Percentiles rank a stretch among this genome's conserved stretches.
These are phyloP conservation scores for Melanargia galathea DNA, from an alignment of 2,888 invertebrate genomes.

Conservation along the genomic window DNA sequence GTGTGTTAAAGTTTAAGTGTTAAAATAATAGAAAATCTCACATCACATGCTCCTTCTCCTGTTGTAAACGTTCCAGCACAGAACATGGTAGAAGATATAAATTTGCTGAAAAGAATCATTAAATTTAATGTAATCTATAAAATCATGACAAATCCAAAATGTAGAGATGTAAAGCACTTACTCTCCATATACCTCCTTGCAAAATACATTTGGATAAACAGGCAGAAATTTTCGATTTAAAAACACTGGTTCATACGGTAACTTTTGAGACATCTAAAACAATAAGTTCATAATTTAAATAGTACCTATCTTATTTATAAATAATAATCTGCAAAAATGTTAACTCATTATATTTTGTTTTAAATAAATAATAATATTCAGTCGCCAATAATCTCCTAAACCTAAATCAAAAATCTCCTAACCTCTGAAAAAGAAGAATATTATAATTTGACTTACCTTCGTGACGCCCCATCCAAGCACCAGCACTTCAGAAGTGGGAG, in stretches of 20 bases:
- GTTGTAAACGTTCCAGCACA: slow-evolving; percentile 74
- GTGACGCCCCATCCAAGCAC: slow-evolving; percentile 73
- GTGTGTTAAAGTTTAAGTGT: too few relatives aligned
- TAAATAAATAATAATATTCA: too few relatives aligned
- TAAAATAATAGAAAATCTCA: slow-evolving; percentile 44
- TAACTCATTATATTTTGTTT: too few relatives aligned
- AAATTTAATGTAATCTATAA: not conserved
- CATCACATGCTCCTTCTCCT: slow-evolving; percentile 75
- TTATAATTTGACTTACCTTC: slow-evolving; percentile 64
- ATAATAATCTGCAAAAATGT: too few relatives aligned
- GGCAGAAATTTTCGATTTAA: slow-evolving; percentile 67
- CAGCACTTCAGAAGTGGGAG: slow-evolving; percentile 61
- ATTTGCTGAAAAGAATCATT: slow-evolving; percentile 58
- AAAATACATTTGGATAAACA: slow-evolving; percentile 67
- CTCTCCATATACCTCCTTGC: slow-evolving; percentile 72
- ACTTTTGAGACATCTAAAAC: slow-evolving; percentile 60
- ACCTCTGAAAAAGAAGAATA: not conserved
- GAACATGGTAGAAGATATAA: slow-evolving; percentile 62
- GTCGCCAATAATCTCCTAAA: too few relatives aligned
- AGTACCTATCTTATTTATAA: not conserved
- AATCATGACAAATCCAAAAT: not conserved
- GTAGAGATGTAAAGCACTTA: slow-evolving; percentile 48
- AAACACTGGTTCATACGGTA: slow-evolving; percentile 67
- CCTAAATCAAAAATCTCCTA: not conserved
- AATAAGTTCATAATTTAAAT: not conserved